phyloP scores from a whole-genome alignment of 2,113 vertebrate species.

The Serinus canaria region DNA sequence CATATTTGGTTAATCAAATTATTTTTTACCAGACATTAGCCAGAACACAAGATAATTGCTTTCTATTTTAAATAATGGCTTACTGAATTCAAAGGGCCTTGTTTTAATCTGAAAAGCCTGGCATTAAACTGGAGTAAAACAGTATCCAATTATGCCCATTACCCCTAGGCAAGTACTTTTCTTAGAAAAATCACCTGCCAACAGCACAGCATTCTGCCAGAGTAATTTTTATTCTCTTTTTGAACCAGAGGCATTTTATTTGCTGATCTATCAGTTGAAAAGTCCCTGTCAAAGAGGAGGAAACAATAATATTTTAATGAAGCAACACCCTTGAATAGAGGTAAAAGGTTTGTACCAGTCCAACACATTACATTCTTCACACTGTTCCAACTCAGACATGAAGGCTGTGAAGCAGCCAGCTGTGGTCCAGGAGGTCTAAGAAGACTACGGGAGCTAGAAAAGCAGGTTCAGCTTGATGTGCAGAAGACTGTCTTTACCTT shows the following conservation, averaged over 20 bases:
- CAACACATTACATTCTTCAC: not conserved
- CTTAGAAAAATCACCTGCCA: conserved; percentile 60
- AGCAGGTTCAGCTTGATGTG: not conserved
- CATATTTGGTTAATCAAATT: conserved; percentile 60
- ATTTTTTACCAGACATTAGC: conserved; percentile 40
- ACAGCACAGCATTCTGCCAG: conserved; percentile 11
- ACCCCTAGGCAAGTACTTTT: conserved; percentile 36
- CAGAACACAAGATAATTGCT: conserved; percentile 64
- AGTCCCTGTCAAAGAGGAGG: not conserved
- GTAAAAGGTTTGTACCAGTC: not conserved
- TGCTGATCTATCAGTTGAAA: conserved; percentile 6
- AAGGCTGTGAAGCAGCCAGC: not conserved
- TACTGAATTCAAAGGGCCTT: conserved; percentile 37
- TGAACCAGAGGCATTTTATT: not conserved
- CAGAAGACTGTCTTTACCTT: not conserved
- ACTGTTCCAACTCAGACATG: not conserved
- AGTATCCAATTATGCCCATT: conserved; percentile 17
- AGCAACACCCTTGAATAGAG: not conserved
- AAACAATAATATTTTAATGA: not conserved
- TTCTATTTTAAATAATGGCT: conserved; percentile 57
- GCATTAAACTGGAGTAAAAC: not conserved
- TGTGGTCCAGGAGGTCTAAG: not conserved
- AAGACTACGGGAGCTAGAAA: not conserved
- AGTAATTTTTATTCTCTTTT: conserved; percentile 2
- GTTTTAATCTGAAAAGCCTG: conserved; percentile 13